Base-by-base conservation (phyloP, 1,140 invertebrate species). In the Potamilus streckersoni region DNA sequence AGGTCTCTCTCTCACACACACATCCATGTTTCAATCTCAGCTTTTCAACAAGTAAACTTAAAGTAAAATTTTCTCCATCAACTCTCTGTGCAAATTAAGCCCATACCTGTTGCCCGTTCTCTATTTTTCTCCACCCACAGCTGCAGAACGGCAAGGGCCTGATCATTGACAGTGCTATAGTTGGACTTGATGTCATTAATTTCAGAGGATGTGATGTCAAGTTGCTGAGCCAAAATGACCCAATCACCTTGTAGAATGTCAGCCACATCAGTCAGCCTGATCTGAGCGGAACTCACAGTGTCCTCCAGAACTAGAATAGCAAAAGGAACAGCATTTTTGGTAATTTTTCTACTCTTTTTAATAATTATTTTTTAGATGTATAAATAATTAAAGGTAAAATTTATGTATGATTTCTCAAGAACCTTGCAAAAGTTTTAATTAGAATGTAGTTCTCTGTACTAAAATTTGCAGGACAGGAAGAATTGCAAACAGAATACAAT, bases 131-230 rank as follows among this genome's bases (percentile, higher is more conserved):
- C 89, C 77, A 94, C 89, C 96, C 96, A 98, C 55, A 97, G 91
- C 80, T 96, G 94, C 60, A 99, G 93, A 96, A 98, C 98, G 5
- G 96, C 94, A 79, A 97, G 95, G 0, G 96, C 96, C 89, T 98
- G 96, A 82, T 97, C 94, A 2, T 95, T 93, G 15, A 94, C 93
- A 82, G 95, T 96, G 2, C 95, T 93, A 88, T 95, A 94, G 80
- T 97, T 95, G 60, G 93, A 93, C 87, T 96, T 95, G 66, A 98
- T 97, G 71, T 95, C 93, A 76, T 95, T 94, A 23, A 98, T 94
- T 83, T 97, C 95, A 23, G 94, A 93, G n/a, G 95, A 93, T 68
- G 94, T 93, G 4, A 99, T 93, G 73, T 95, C 95, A 58, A 98
- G 90, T 73, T 91, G 89, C 58, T 86, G 83, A 0, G 97, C 97